A percentile compares a stretch with the other conserved stretches of the same genome.
Conservation (phyloP, 2,888 invertebrate genomes). For the Diarsia rubi region DNA sequence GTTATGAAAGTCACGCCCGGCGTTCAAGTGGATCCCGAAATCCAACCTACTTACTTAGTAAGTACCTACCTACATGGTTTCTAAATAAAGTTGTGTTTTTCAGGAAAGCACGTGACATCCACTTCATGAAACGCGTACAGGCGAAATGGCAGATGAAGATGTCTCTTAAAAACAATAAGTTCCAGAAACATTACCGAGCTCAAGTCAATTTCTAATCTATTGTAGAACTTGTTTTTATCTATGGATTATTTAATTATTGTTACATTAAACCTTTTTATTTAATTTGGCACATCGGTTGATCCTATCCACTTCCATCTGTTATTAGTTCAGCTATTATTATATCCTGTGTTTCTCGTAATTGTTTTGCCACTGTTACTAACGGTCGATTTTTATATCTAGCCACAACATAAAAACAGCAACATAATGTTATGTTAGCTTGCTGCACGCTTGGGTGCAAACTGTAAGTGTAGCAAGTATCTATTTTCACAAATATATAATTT, state of each 20-base stretch:
- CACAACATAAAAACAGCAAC: not conserved
- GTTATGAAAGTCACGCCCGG: too few relatives aligned
- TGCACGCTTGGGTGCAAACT: too few relatives aligned
- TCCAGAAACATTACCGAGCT: conserved; percentile 95
- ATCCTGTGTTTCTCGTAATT: not conserved
- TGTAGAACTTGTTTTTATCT: conserved; percentile 9
- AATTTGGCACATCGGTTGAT: conserved; percentile 23
- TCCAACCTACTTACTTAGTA: not conserved
- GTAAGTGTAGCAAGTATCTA: too few relatives aligned
- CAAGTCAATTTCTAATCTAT: conserved; percentile 94
- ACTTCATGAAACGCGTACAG: conserved; percentile 95
- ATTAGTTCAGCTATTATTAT: not conserved
- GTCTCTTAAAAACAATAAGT: conserved; percentile 95
- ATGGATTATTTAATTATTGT: conserved; percentile 30
- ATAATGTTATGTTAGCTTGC: too few relatives aligned
- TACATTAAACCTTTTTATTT: conserved; percentile 36
- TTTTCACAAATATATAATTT: too few relatives aligned
- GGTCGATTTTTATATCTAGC: not conserved
- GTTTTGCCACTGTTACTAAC: not conserved
- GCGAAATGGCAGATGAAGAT: conserved; percentile 94
- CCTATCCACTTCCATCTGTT: not conserved
- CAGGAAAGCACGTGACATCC: conserved; percentile 96
- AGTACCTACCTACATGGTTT: too few relatives aligned
- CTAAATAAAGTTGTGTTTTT: conserved; percentile 56
- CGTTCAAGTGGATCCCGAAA: too few relatives aligned